phyloP scores from a whole-genome alignment of 1,140 invertebrate genomes.

The Drosophila miranda region DNA sequence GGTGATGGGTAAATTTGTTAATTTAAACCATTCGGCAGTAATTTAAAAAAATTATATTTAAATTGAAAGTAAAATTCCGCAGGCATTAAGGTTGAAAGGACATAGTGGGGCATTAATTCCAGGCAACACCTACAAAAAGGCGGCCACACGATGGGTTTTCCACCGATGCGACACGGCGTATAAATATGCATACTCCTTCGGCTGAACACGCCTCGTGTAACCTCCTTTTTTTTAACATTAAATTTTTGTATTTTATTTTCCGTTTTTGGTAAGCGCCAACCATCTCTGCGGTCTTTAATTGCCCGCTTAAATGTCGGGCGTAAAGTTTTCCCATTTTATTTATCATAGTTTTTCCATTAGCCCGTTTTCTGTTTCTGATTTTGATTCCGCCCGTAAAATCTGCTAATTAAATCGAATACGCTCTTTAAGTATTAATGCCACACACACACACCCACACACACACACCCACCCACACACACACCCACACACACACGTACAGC shows the following conservation, averaged over 20 bases:
- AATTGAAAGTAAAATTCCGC: slow-evolving; percentile 26
- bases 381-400: slow-evolving; percentile 2
- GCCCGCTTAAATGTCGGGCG: slow-evolving; percentile 31
- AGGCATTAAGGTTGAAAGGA: not conserved
- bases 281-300: slow-evolving; percentile 27
- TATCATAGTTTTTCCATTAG: slow-evolving; percentile 23
- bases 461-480: slow-evolving; percentile 6
- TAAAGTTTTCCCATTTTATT: slow-evolving; percentile 10
- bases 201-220: not conserved
- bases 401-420: slow-evolving; percentile 64
- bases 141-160: no score
- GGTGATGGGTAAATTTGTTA: slow-evolving; percentile 12
- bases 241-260: slow-evolving; percentile 16
- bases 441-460: not conserved
- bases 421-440: slow-evolving; percentile 63
- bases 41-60: slow-evolving; percentile 3
- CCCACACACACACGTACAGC: no score
- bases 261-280: not conserved
- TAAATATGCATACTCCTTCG: no score
- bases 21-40: slow-evolving; percentile 17
- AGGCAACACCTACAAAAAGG: no score
- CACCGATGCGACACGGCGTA: no score
- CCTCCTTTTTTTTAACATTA: not conserved
- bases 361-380: slow-evolving; percentile 1
- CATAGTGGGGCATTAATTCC: no score